These are phyloP conservation scores for Anniella stebbinsi DNA, from an alignment of 2,797 vertebrate genomes.

Conservation along the genomic window DNA sequence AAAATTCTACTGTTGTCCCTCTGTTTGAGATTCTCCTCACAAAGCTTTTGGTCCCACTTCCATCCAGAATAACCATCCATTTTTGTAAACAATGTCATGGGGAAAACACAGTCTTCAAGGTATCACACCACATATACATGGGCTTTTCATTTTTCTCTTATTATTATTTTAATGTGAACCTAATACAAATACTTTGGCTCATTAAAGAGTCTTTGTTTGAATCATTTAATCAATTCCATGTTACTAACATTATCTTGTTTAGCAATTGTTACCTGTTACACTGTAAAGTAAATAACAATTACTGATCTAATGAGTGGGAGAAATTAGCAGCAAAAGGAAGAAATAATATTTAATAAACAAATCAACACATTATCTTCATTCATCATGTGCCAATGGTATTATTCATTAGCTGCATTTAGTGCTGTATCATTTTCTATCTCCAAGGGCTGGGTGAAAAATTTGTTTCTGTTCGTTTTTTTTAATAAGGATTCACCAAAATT, in stretches of 20 bases:
- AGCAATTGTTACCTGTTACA: slow-evolving; percentile 30
- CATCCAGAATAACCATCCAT: too few relatives aligned
- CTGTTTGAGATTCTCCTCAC: background rate
- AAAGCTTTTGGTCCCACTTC: background rate
- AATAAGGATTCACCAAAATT: too few relatives aligned
- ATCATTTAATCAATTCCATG: slow-evolving; percentile 29
- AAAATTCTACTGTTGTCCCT: background rate
- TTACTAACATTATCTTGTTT: slow-evolving; percentile 43
- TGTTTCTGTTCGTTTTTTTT: too few relatives aligned
- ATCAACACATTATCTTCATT: background rate
- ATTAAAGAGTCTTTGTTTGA: slow-evolving; percentile 37
- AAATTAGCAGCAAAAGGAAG: slow-evolving; percentile 29
- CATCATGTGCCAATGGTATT: background rate
- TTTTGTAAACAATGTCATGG: background rate
- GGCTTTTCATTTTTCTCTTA: background rate
- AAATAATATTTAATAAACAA: slow-evolving; percentile 34
- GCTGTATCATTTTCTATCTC: background rate
- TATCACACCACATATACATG: background rate
- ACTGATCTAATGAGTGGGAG: slow-evolving; percentile 39
- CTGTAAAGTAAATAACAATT: slow-evolving; percentile 37
- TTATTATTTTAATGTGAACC: accelerated
- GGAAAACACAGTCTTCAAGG: background rate
- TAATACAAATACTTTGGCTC: slow-evolving; percentile 27
- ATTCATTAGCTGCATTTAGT: background rate
- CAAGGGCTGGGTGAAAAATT: background rate